A percentile compares a stretch with the other conserved stretches of the same genome.
Evolutionary conservation across 2,888 invertebrate species (phyloP).

Genomic region (Oligia fasciuncula): DNA sequence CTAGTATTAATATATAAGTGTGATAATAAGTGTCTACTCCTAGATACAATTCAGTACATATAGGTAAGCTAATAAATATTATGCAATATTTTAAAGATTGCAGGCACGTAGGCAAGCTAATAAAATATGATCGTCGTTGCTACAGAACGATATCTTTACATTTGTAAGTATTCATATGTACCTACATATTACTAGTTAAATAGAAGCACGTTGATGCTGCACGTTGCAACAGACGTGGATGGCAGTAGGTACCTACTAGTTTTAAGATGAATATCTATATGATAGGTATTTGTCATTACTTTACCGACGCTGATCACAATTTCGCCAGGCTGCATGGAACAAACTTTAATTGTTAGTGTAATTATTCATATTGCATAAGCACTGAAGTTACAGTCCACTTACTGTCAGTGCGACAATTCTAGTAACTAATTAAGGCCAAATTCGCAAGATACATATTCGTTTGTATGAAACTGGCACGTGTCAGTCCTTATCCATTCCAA

Average conservation of each 20-base stretch:
- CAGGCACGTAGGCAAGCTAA: conserved; percentile 4
- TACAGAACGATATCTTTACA: conserved; percentile 18
- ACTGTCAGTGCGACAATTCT: no score
- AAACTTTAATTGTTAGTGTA: neutral
- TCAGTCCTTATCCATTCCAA: neutral
- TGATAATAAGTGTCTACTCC: no score
- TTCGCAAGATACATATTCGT: neutral
- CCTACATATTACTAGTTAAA: conserved; percentile 13
- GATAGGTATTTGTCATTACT: neutral
- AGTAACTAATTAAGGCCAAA: neutral
- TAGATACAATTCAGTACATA: neutral
- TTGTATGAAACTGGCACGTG: neutral
- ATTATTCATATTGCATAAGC: neutral
- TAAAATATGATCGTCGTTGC: conserved; percentile 29
- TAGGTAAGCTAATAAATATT: neutral
- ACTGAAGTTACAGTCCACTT: neutral
- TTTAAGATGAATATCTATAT: conserved; percentile 24
- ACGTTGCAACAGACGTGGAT: conserved; percentile 47
- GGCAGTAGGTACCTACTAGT: neutral
- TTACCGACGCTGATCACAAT: conserved; percentile 4
- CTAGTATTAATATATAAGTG: no score
- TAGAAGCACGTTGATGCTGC: conserved; percentile 32
- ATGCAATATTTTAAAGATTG: conserved; percentile 1
- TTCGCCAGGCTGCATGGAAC: neutral
- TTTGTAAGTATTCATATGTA: conserved; percentile 26